phyloP scores from a whole-genome alignment of 2,113 vertebrate genomes.

The Odontophorus gujanensis region DNA sequence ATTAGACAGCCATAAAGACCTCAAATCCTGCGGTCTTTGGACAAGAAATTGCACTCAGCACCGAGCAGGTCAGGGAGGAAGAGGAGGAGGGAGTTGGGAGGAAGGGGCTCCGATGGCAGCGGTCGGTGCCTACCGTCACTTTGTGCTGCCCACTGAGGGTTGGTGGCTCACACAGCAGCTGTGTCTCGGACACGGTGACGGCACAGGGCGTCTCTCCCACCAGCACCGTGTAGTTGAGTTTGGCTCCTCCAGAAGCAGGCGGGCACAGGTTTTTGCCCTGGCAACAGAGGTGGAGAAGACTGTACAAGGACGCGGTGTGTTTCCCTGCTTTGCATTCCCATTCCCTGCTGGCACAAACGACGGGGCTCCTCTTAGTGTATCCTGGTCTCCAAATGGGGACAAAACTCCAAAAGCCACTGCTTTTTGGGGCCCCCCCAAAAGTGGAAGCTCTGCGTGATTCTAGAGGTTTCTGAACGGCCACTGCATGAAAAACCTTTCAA shows the following conservation, averaged over 20 bases:
- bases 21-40: neutral
- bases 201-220: slow-evolving; percentile 94
- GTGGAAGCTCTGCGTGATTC: neutral
- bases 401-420: neutral
- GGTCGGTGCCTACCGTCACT: slow-evolving; percentile 83
- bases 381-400: accelerated
- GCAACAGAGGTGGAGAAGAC: slow-evolving; percentile 38
- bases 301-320: neutral
- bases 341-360: accelerated
- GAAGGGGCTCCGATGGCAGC: neutral
- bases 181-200: slow-evolving; percentile 94
- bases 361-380: accelerated
- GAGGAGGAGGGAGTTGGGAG: neutral
- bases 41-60: neutral
- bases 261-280: slow-evolving; percentile 98
- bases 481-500: neutral
- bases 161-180: slow-evolving; percentile 95
- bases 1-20: neutral
- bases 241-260: slow-evolving; percentile 89
- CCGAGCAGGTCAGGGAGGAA: neutral
- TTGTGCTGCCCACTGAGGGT: slow-evolving; percentile 95
- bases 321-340: accelerated
- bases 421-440: too few species aligned
- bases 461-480: too few species aligned
- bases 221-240: slow-evolving; percentile 96